Base-by-base conservation (phyloP, 2,888 invertebrate species). In the Taphrorychus bicolor region DNA sequence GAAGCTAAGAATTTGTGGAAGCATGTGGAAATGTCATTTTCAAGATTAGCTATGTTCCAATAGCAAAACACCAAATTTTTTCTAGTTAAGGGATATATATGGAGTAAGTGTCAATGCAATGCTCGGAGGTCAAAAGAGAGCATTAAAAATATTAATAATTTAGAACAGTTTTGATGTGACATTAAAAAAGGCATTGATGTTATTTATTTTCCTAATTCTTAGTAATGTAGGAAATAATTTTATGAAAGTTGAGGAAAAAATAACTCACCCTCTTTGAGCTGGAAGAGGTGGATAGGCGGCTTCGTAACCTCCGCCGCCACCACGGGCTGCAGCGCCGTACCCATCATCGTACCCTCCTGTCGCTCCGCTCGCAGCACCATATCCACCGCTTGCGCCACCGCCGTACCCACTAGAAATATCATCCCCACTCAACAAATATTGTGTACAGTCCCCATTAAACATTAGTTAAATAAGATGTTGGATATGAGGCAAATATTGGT, bases 211-310 rank as follows among this genome's bases (percentile, higher is more conserved):
- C 14, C 18, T 45, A 45, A 5, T 45, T 45, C 45, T 7, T 45
- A 7, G 7, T 14, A 45, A 45, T n/a, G 14, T 7, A n/a, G 4
- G 1, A 5, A 45, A 17, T 32, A 9, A 32, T 11, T 11, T 9
- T 7, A 32, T 32, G 11, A 7, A 32, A 32, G 11, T 3, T n/a
- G n/a, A n/a, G 3, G 11, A 9, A 57, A 41, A 18, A n/a, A 5
- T 51, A 60, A 61, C 73, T 76, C 61, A 76, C 76, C 75, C 73
- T 69, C 75, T 67, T 59, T 74, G 74, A 56, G 71, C 72, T 19
- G 75, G 74, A 45, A 75, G 66, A n/a, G 76, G 75, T 21, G 76
- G 74, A 64, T 75, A 75, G 3, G 73, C 73, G 9, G 72, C 67
- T 48, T 75, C 76, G 48, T 76, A 76, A n/a, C 74, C 73, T 48